Base-by-base conservation (phyloP, 2,888 invertebrate species). In the Cyclophora albipunctata region DNA sequence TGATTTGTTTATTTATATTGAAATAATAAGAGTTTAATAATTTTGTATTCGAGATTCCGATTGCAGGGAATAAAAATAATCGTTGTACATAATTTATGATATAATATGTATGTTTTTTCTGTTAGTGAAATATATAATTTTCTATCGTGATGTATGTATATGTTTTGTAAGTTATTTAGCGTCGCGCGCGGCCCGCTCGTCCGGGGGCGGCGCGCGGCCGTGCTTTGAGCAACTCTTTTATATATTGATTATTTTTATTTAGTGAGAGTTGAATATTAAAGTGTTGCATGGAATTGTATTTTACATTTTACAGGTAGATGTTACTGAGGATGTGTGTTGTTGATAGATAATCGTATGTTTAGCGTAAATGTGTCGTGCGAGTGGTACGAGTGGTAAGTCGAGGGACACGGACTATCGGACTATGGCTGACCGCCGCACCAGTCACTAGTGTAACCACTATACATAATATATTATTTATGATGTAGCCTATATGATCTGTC, bases 181-280 rank as follows among this genome's bases (percentile, higher is more conserved):
- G 63, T 68, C 60, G 64, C 37, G 37, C 37, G 37, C 37, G 37
- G 4, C 37, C 4, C 37, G 37, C 37, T 37, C 37, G 37, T 5
- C 4, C 37, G 37, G 58, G 49, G 65, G 63, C 65, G 64, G 62
- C 60, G 50, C 34, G 42, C 42, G 42, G 35, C 78, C 75, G 85
- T 83, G 86, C 86, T 86, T 66, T 78, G 76, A 86, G 87, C 84
- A 83, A 78, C 82, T 81, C 77, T 76, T 76, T 81, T 78, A 20
- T 79, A 72, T 81, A 78, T 75, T 69, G 69, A 73, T 69, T 81
- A 81, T 78, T 78, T 78, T 78, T 71, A 65, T 78, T 77, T 69
- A 75, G 64, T 54, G 75, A 73, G 76, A 76, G 76, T 77, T 78
- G 69, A 71, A 69, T 75, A 73, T 73, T 73, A 60, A 65, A 74